phyloP scores from a whole-genome alignment of 1,140 invertebrate genomes.

The Lucilia sericata region DNA sequence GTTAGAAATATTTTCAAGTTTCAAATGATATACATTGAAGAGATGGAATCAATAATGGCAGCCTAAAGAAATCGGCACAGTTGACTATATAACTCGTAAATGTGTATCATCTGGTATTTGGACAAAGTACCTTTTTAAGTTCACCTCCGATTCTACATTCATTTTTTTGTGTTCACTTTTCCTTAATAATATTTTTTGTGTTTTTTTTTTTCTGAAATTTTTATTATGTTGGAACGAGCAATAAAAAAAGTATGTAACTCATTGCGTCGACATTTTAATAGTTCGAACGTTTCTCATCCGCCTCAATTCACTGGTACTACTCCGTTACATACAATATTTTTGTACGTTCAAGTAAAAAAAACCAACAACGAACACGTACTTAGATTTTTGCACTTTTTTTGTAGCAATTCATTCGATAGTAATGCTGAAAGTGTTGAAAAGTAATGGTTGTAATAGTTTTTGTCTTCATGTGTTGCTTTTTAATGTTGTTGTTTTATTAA shows the following conservation, averaged over 20 bases:
- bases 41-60: too few relatives aligned
- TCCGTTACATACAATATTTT: neutral
- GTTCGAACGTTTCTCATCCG: slow-evolving; percentile 41
- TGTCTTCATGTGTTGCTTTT: neutral
- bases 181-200: too few relatives aligned
- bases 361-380: neutral
- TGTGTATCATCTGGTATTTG: too few relatives aligned
- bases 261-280: slow-evolving; percentile 38
- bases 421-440: slow-evolving; percentile 35
- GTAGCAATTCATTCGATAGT: neutral
- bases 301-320: neutral
- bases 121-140: neutral
- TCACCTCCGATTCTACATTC: slow-evolving; percentile 12
- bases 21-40: too few relatives aligned
- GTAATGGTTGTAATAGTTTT: slow-evolving; percentile 37
- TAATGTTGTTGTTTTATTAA: too few relatives aligned
- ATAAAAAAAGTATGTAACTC: slow-evolving; percentile 28
- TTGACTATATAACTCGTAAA: too few relatives aligned
- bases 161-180: too few relatives aligned
- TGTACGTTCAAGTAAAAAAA: neutral
- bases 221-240: neutral
- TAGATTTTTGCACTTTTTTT: slow-evolving; percentile 33
- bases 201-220: too few relatives aligned
- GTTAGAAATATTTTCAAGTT: too few relatives aligned
- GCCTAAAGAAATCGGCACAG: too few relatives aligned